Conservation (phyloP, 2,797 vertebrate species). For the Novumbra hubbsi region DNA sequence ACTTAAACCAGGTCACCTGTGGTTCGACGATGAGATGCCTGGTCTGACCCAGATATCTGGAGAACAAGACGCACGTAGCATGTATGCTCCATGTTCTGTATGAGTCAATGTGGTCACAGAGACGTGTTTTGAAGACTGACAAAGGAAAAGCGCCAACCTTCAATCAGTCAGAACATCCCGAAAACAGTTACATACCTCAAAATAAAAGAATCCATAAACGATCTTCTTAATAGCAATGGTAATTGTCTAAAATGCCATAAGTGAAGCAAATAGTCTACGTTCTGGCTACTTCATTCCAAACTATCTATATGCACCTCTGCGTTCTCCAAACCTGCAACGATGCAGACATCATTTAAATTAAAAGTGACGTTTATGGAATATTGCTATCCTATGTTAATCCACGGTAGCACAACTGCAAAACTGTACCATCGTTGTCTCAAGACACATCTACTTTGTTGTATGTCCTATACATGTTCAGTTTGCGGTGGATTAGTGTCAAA, state of each 20-base stretch:
- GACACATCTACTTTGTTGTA: too few species aligned
- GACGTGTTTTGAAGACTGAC: not conserved
- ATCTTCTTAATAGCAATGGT: not conserved
- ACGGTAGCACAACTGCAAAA: too few species aligned
- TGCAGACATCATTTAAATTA: not conserved
- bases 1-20: constrained; percentile 43
- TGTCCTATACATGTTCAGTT: too few species aligned
- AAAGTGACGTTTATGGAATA: not conserved
- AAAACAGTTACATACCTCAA: not conserved
- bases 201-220: not conserved
- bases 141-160: not conserved
- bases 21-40: constrained; percentile 7
- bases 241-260: not conserved
- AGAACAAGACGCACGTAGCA: not conserved
- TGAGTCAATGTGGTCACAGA: not conserved
- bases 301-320: not conserved
- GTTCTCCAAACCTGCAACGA: not conserved
- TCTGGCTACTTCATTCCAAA: not conserved
- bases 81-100: not conserved
- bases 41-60: constrained; percentile 49
- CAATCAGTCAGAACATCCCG: not conserved
- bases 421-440: too few species aligned
- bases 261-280: not conserved
- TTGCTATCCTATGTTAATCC: too few species aligned
- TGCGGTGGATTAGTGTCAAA: too few species aligned